phyloP scores from a whole-genome alignment of 2,797 vertebrate genomes.

The Anas georgica region DNA sequence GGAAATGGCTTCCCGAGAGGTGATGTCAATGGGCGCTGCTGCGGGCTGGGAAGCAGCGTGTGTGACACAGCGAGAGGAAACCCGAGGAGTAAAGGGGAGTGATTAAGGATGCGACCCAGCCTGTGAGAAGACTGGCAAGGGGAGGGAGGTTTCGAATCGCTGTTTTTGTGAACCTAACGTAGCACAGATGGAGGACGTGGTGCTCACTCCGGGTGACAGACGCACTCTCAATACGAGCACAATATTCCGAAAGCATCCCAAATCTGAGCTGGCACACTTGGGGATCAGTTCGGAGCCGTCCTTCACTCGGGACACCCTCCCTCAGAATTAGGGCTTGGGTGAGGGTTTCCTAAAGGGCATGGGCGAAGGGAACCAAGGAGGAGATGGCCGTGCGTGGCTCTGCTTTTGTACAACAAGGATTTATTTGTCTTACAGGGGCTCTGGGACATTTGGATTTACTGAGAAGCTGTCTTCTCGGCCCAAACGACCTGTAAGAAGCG shows the following conservation, averaged over 20 bases:
- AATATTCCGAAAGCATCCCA: conserved; percentile 25
- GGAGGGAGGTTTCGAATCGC: background rate
- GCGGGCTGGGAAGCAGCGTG: background rate
- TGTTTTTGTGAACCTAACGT: background rate
- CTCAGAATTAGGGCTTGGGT: background rate
- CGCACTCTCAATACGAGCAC: background rate
- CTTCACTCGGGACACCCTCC: conserved; percentile 12
- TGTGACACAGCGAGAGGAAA: background rate
- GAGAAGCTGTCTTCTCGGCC: background rate
- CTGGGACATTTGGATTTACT: background rate
- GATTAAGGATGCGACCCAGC: background rate
- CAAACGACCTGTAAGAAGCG: background rate
- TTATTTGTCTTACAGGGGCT: conserved; percentile 17
- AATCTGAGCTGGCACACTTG: background rate
- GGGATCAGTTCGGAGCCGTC: background rate
- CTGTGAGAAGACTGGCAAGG: background rate
- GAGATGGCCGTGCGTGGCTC: conserved; percentile 9
- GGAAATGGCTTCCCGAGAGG: background rate
- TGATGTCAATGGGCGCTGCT: background rate
- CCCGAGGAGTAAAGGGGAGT: background rate
- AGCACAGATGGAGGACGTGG: conserved; percentile 27
- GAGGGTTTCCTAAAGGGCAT: conserved; percentile 24
- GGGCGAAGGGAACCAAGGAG: conserved; percentile 7
- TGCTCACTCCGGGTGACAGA: conserved; percentile 24
- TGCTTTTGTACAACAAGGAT: background rate